Base-by-base conservation (phyloP, 2,797 vertebrate species). In the Epinephelus coioides region DNA sequence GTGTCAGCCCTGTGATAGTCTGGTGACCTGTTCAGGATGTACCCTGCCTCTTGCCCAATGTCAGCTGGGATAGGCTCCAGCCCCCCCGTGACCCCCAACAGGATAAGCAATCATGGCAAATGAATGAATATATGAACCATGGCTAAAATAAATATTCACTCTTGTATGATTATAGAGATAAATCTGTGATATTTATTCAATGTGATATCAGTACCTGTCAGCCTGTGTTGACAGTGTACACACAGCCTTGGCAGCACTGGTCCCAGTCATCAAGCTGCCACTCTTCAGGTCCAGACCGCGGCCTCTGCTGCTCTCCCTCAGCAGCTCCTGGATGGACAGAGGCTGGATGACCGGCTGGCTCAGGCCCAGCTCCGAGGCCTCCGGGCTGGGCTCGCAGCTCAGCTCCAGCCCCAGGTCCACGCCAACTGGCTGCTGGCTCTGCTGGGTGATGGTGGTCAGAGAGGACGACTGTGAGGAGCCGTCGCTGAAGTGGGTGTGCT, bases 401-500 rank as follows among this genome's bases (percentile, higher is more conserved):
- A 91, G 68, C 85, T 95, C 95, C 69, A 86, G 81, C 0, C 94
- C 94, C 63, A 93, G 91, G 46, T 95, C 95, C 51, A 94, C 49
- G 1, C 84, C 89, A 3, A 84, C 50, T 0, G 88, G 27, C 86
- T 96, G 96, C 85, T 96, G 97, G 40, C 95, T 81, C 73, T 84
- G 89, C 93, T 97, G 97, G 12, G 96, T 96, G 92, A 98, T 96
- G 83, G 97, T 93, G 64, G 98, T 86, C 2, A 97, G 79, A 19
- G 96, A 86, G 2, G 97, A 89, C 13, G 96, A 90, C 89, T 97
- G 97, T 0, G 93, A 89, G 27, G 95, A 84, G 30, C 96, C 92
- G 0, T 98, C 97, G 0, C 97, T 96, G 96, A 99, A 99, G 94
- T 99, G 98, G 3, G 88, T 97, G 92, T 99, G 98, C 85, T 99